Evolutionary conservation across 2,113 vertebrate species (phyloP).

Genomic region (Hippolais icterina): DNA sequence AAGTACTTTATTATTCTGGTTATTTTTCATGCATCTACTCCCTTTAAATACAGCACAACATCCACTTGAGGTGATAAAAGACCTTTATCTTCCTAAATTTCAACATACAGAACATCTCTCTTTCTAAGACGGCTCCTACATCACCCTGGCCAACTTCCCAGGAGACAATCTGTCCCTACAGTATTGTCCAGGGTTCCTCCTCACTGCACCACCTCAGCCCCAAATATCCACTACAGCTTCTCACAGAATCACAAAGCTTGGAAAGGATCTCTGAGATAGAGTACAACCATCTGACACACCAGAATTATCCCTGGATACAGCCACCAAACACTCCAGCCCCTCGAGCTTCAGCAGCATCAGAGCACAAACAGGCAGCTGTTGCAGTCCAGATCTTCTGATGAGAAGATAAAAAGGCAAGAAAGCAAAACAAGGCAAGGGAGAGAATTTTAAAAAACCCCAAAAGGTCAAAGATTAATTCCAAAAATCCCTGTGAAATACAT

Average conservation of each 20-base stretch:
- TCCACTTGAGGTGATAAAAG: not conserved
- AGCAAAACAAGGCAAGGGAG: not conserved
- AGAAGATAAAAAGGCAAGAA: not conserved
- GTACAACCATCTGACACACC: not conserved
- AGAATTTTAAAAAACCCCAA: not conserved
- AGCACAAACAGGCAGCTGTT: not conserved
- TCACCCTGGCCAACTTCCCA: not conserved
- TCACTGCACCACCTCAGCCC: not conserved
- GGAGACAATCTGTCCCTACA: not conserved
- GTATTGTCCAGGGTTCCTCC: not conserved
- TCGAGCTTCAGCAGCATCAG: not conserved
- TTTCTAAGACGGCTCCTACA: not conserved
- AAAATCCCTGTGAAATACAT: not conserved
- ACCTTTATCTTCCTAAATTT: not conserved
- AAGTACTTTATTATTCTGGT: not conserved
- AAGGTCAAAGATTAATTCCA: not conserved
- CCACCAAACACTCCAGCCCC: not conserved
- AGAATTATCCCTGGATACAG: not conserved
- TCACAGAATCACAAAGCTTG: not conserved
- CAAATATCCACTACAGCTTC: not conserved
- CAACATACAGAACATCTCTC: rapidly evolving
- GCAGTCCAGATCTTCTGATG: not conserved
- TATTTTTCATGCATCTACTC: not conserved
- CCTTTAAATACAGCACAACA: not conserved
- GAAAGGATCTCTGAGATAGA: not conserved